Evolutionary conservation across 2,797 vertebrate species (phyloP), one percentile per base, ranked within the genome.

Genomic region (Poeciliopsis paucimaculata): DNA sequence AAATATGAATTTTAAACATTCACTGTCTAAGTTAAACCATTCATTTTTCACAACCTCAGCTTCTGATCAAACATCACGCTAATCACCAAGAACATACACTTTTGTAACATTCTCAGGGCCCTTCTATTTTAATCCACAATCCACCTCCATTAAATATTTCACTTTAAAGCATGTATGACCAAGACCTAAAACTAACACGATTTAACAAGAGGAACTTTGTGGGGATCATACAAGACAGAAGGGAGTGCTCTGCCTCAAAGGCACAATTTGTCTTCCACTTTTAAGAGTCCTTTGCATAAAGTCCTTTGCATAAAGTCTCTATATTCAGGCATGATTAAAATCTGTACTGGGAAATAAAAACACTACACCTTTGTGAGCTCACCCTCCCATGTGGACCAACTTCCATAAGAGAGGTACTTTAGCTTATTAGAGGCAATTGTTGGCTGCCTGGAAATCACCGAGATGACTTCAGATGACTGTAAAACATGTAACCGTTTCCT

Each of bases 241-340:
- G 72, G 9, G 45, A 66, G 66, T 23, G 77, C 72, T 43, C 36
- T 4, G 4, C 72, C 79, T 77, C 47, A 47, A 75, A 76, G 72
- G 78, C 51, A 73, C 34, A 80, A 16, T 20, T 76, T 73, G 55
- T 75, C 31, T 75, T 78, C 77, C 68, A 78, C 77, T 83, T 86
- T 82, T 79, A 46, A 47, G 70, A 57, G 53, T 73, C 87, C 75
- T 92, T 86, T 86, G 77, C 46, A 83, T 84, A 81, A 78, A 81
- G 76, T 51, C 51, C 75, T 92, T 86, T 86, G 77, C 46, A 83
- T 84, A 81, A 78, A 81, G 76, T 51, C 51, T 47, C 31, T 57
- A 31, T 9, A 53, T 70, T 79, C 60, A 64, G 36, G 39, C 77
- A 82, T 10, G 39, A 39, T 81, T 83, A n/a, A 77, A 70, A 80